Evolutionary conservation across 23 tunicate species (phyloP), one percentile per base, ranked within the genome.

Genomic region (Oikopleura dioica): DNA sequence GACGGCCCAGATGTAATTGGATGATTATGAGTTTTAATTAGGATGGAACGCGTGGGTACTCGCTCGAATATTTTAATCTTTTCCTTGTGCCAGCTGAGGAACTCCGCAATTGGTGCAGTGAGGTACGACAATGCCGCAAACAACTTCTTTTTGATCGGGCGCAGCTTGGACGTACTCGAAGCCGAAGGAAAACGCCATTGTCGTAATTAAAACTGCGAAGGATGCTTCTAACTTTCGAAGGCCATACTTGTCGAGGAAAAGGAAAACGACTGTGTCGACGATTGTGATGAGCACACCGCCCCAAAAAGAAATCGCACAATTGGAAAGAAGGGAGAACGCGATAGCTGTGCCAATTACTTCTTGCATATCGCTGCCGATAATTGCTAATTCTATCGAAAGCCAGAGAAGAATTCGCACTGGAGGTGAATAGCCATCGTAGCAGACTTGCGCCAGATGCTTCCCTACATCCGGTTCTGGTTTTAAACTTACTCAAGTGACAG

Each of bases 271-370:
- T 1, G 95, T 87, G 78, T 87, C 95, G 75, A 79, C 50, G 1
- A 87, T 88, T 37, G 95, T 87, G 28, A 87, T 87, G 0, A 87
- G 37, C 33, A 87, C 95, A n/a, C 85, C 79, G 21, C 51, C 79
- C 79, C 79, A 77, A 51, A 77, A 69, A 1, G 79, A 69, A 5
- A 77, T 77, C 4, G 35, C 69, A 4, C 79, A 69, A 35, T 51
- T 37, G 1, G 79, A 77, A 1, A 77, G 75, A 1, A 87, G 38
- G 0, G 78, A 86, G 78, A 87, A 87, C n/a, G 95, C 88, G 37
- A 82, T 87, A 1, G 95, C 95, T n/a, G 95, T 78, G 1, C 95
- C 95, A 44, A 87, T 87, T 1, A 87, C 95, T 79, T 87, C 95
- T 87, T 87, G 95, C 95, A 87, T 87, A 68, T 87, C 95, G 1